A percentile compares a stretch with the other conserved stretches of the same genome.
Evolutionary conservation across 2,113 vertebrate genomes (phyloP).

Genomic region (human): DNA sequence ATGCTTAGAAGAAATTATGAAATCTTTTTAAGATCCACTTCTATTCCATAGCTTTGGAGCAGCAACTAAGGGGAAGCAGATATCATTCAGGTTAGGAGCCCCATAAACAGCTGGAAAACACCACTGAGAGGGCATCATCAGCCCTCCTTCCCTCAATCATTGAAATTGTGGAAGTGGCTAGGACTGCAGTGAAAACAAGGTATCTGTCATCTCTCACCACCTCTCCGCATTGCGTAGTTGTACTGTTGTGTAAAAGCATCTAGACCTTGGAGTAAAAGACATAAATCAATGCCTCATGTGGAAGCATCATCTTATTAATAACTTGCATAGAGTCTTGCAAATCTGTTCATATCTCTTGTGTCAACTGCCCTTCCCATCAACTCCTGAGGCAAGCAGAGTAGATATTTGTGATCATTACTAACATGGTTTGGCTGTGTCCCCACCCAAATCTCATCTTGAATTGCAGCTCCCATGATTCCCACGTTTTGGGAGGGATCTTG

Average conservation of each 20-base stretch:
- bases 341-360: not conserved
- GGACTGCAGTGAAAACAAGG: not conserved
- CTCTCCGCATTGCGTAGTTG: not conserved
- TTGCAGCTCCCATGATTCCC: too few relatives aligned
- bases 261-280: not conserved
- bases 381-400: not conserved
- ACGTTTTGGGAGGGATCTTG: too few relatives aligned
- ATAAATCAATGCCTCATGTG: too few relatives aligned
- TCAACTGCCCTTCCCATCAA: not conserved
- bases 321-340: not conserved
- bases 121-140: not conserved
- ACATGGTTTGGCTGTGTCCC: too few relatives aligned
- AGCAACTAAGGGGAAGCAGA: not conserved
- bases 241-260: not conserved
- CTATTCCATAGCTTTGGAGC: not conserved
- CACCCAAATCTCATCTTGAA: too few relatives aligned
- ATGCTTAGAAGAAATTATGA: not conserved
- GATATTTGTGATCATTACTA: not conserved
- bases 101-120: not conserved
- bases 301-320: not conserved
- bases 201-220: not conserved
- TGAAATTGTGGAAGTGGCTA: not conserved
- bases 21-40: not conserved
- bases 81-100: not conserved
- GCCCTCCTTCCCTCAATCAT: rapidly evolving